These are phyloP conservation scores for Heterotis niloticus DNA, from an alignment of 2,113 vertebrate species.

Conservation along the genomic window DNA sequence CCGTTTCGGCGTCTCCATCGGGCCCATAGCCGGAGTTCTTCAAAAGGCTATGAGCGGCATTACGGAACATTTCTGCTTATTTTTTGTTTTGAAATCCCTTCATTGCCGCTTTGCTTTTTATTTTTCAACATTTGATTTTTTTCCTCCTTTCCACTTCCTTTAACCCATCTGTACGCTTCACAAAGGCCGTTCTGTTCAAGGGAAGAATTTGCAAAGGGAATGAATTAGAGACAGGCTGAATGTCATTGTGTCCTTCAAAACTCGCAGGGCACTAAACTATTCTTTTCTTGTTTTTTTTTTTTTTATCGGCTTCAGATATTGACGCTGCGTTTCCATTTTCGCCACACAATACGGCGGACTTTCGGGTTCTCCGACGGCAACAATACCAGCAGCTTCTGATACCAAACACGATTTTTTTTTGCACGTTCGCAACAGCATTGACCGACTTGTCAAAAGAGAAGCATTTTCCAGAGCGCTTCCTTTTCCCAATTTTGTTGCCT, in stretches of 20 bases:
- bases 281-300: slow-evolving; percentile 9
- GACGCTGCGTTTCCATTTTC: neutral
- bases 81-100: slow-evolving; percentile 12
- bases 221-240: slow-evolving; percentile 18
- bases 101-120: neutral
- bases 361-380: neutral
- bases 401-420: neutral
- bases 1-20: neutral
- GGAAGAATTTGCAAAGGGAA: neutral
- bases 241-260: slow-evolving; percentile 23
- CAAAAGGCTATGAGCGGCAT: neutral
- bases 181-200: slow-evolving; percentile 1
- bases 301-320: slow-evolving; percentile 17
- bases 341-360: neutral
- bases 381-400: neutral
- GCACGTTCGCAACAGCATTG: neutral
- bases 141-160: neutral
- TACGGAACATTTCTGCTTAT: neutral
- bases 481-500: neutral
- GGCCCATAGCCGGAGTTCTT: neutral
- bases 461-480: neutral
- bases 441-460: neutral
- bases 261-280: neutral
- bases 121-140: slow-evolving; percentile 6
- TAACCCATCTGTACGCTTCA: slow-evolving; percentile 5